These are phyloP conservation scores for Camponotus fellah DNA, from an alignment of 2,888 invertebrate genomes.

Conservation along the genomic window DNA sequence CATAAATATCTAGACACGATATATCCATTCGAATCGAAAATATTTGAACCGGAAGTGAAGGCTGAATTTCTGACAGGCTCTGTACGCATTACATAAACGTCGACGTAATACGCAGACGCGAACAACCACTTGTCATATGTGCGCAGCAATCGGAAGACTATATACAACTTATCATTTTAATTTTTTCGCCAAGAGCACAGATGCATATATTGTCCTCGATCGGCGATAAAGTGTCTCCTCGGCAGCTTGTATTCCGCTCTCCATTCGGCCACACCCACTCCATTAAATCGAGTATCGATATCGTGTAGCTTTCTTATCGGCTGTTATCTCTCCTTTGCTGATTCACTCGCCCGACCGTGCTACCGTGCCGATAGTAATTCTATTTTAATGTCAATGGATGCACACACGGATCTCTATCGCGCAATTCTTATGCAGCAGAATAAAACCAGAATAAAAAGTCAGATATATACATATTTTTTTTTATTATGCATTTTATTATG, in stretches of 20 bases:
- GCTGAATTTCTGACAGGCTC: background rate
- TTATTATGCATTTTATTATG: too few relatives aligned
- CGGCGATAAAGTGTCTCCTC: constrained; percentile 57
- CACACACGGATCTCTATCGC: background rate
- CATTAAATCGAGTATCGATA: constrained; percentile 71
- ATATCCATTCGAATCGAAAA: background rate
- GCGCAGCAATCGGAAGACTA: constrained; percentile 2
- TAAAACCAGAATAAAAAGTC: background rate
- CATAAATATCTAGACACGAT: background rate
- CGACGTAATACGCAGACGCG: background rate
- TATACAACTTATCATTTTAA: constrained; percentile 15
- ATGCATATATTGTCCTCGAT: constrained; percentile 37
- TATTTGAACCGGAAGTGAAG: background rate
- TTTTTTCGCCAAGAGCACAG: constrained; percentile 40
- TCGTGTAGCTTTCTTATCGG: constrained; percentile 66
- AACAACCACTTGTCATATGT: background rate
- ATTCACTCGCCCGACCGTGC: constrained; percentile 72
- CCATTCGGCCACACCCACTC: constrained; percentile 67
- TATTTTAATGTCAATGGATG: constrained; percentile 54
- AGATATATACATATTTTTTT: background rate
- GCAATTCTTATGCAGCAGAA: background rate
- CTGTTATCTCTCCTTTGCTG: constrained; percentile 67
- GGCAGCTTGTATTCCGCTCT: constrained; percentile 60
- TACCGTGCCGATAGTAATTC: constrained; percentile 69
- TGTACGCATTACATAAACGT: background rate